Evolutionary conservation across 2,797 vertebrate genomes (phyloP), one percentile per base, ranked within the genome.

Genomic region (Labroides dimidiatus): DNA sequence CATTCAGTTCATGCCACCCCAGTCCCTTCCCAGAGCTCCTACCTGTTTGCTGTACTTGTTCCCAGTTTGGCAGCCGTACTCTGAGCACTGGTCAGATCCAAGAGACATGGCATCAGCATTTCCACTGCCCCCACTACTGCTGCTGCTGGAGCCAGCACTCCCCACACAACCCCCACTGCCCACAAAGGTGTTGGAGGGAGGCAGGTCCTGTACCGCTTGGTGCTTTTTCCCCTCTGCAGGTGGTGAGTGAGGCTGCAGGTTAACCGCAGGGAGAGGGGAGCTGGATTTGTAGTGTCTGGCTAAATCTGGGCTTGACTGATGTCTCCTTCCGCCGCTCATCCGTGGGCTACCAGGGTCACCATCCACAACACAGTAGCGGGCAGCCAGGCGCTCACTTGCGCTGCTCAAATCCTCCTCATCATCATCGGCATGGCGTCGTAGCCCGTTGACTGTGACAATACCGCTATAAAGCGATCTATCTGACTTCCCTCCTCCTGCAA

Each of bases 31-130:
- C 19, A 33, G 24, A 48, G 13, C 10, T 62, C 95, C 94, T 96
- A 98, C 97, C 97, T 98, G 96, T 93, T 98, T 98, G 95, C 93
- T 96, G 95, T 97, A 97, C 92, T 97, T 97, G 95, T 94, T 95
- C 81, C 92, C 94, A 78, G 96, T 96, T 80, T 98, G 97, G 94
- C 97, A 98, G 90, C 97, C 96, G 65, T 98, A 98, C 82, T 99
- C 97, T 33, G 97, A 99, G 93, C 97, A 99, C 88, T 98, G 97
- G 89, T 99, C 97, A 19, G 97, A 98, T 64, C 97, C 96, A 77
- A 99, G 96, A 64, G 97, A 98, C 94, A 99, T 94, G 80, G 94
- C 93, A 21, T 94, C 94, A 9, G 91, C 94, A 13, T 94, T 94
- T 54, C 91, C 92, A 42, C 92, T 93, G 27, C 90, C 90, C 4